phyloP scores from a whole-genome alignment of 2,797 vertebrate genomes.

The Gymnocypris eckloni region DNA sequence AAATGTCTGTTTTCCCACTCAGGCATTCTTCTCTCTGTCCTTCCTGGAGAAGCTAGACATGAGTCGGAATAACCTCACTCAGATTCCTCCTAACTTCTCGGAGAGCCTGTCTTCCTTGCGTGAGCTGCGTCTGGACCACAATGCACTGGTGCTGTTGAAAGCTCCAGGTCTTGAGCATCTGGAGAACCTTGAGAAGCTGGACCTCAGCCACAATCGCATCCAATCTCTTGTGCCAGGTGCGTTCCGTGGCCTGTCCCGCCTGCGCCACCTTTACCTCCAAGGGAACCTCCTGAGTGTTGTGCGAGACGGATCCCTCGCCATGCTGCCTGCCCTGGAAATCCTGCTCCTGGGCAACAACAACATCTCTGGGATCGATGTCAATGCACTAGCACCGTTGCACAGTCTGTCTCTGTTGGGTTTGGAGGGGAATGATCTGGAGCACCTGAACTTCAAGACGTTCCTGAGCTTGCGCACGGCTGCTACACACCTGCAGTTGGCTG shows the following conservation, averaged over 20 bases:
- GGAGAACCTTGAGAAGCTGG: slow-evolving; percentile 75
- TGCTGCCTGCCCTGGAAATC: slow-evolving; percentile 78
- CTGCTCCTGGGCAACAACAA: slow-evolving; percentile 77
- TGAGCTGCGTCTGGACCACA: slow-evolving; percentile 75
- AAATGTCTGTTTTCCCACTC: neutral
- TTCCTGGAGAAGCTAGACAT: slow-evolving; percentile 82
- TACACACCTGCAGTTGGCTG: slow-evolving; percentile 77
- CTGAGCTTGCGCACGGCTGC: slow-evolving; percentile 74
- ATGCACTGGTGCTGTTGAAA: slow-evolving; percentile 64
- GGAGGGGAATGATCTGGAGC: slow-evolving; percentile 73
- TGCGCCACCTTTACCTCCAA: slow-evolving; percentile 77
- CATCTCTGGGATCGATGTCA: slow-evolving; percentile 74
- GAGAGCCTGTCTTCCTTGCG: slow-evolving; percentile 71
- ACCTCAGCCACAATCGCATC: slow-evolving; percentile 75
- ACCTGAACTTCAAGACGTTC: slow-evolving; percentile 80
- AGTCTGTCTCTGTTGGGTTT: slow-evolving; percentile 72
- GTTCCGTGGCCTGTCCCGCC: slow-evolving; percentile 76
- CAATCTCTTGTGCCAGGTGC: slow-evolving; percentile 67
- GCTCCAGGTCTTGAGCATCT: slow-evolving; percentile 67
- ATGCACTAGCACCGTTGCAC: slow-evolving; percentile 74
- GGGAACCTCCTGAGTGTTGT: slow-evolving; percentile 71
- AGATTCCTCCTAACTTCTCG: slow-evolving; percentile 74
- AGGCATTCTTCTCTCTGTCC: slow-evolving; percentile 70
- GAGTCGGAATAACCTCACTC: slow-evolving; percentile 72
- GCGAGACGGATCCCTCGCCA: slow-evolving; percentile 71